Conservation (phyloP, 1,140 invertebrate species). For the Drosophila setifemur region DNA sequence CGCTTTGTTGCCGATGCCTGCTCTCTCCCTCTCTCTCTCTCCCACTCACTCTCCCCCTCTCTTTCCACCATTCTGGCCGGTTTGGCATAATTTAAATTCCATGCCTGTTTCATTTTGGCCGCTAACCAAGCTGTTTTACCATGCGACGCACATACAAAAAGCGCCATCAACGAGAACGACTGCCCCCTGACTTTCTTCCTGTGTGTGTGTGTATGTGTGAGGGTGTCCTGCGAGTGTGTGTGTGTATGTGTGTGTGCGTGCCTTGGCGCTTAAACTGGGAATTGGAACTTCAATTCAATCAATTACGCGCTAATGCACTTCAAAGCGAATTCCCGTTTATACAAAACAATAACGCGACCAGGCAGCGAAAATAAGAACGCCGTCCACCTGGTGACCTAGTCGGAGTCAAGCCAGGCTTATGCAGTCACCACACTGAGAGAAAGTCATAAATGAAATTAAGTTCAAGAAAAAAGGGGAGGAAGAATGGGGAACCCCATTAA, state of each 20-base stretch:
- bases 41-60: background rate
- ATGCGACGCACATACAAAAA: constrained; percentile 49
- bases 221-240: background rate
- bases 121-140: constrained; percentile 40
- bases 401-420: no score
- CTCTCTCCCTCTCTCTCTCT: background rate
- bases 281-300: constrained; percentile 64
- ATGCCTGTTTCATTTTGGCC: constrained; percentile 48
- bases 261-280: constrained; percentile 7
- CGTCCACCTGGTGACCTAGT: no score
- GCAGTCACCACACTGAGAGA: no score
- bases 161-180: constrained; percentile 60
- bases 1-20: constrained; percentile 36
- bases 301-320: constrained; percentile 63
- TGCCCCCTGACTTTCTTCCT: constrained; percentile 12
- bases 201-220: background rate
- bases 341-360: constrained; percentile 45
- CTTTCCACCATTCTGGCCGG: background rate
- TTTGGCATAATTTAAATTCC: constrained; percentile 59
- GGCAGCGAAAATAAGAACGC: background rate
- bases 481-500: no score
- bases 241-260: background rate
- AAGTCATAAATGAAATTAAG: no score
- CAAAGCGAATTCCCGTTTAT: constrained; percentile 44
- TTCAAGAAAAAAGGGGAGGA: no score